A percentile compares a stretch with the other conserved stretches of the same genome.
phyloP scores from a whole-genome alignment of 2,797 vertebrate species.

The Sarcoramphus papa region DNA sequence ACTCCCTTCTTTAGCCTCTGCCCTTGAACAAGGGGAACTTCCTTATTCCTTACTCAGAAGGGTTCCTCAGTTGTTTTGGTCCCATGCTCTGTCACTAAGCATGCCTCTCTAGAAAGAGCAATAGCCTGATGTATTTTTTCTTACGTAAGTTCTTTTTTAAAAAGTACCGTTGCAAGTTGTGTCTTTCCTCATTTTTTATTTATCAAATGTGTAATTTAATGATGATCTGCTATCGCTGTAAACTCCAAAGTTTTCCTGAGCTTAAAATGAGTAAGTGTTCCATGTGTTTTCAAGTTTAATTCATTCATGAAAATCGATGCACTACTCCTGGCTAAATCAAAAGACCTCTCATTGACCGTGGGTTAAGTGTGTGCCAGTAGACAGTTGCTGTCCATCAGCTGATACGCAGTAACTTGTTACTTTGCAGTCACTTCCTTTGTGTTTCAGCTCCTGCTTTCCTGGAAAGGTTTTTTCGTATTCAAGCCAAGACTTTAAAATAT shows the following conservation, averaged over 20 bases:
- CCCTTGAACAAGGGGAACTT: background rate
- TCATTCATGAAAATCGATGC: background rate
- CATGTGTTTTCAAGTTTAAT: background rate
- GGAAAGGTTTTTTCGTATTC: background rate
- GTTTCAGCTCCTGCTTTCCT: background rate
- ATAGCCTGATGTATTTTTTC: background rate
- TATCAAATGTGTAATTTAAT: background rate
- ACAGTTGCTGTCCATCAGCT: background rate
- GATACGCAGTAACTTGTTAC: background rate
- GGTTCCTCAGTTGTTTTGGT: background rate
- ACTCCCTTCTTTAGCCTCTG: background rate
- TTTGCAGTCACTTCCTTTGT: background rate
- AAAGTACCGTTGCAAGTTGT: background rate
- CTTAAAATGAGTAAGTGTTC: conserved; percentile 2
- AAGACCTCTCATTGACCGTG: background rate
- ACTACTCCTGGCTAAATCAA: background rate
- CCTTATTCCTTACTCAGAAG: background rate
- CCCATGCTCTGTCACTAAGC: background rate
- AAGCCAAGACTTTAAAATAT: background rate
- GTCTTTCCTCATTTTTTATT: background rate
- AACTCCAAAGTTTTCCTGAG: background rate
- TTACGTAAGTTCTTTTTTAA: background rate
- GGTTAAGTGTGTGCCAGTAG: background rate
- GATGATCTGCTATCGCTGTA: background rate
- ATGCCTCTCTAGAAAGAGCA: background rate